Evolutionary conservation across 2,113 vertebrate species (phyloP).

Genomic region (Stigmatopora argus): DNA sequence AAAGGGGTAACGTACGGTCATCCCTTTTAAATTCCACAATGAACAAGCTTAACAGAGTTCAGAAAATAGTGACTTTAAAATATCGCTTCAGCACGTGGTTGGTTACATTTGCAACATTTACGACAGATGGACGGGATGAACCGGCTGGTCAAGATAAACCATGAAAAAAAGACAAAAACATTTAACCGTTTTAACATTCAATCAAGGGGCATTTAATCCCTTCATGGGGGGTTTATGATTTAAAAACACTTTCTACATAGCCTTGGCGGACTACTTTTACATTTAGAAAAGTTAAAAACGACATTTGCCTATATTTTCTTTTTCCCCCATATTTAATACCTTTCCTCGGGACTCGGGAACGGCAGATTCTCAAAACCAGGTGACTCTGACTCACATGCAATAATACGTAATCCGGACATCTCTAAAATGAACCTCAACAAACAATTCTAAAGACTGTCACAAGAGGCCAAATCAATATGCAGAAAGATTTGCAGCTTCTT

Average conservation of each 20-base stretch:
- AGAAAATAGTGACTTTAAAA: constrained; percentile 29
- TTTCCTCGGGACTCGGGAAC: no score
- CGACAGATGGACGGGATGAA: neutral
- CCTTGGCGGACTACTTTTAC: no score
- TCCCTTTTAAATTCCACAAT: constrained; percentile 30
- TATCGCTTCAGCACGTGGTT: constrained; percentile 34
- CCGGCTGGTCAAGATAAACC: no score
- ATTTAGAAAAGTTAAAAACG: no score
- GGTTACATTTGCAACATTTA: constrained; percentile 19
- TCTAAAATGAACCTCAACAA: constrained; percentile 1
- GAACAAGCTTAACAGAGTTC: constrained; percentile 16
- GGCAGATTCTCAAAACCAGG: no score
- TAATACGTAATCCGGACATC: neutral
- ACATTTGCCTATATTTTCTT: no score
- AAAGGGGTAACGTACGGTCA: constrained; percentile 15
- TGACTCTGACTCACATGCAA: neutral
- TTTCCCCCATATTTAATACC: no score
- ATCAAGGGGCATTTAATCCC: neutral
- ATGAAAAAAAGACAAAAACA: neutral
- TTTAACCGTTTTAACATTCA: no score
- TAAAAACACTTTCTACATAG: no score
- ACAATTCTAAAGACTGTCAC: constrained; percentile 37
- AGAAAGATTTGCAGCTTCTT: constrained; percentile 57
- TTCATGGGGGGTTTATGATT: neutral
- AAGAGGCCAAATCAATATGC: constrained; percentile 61